These are phyloP conservation scores for Pseudomyrmex cubaensis DNA, from an alignment of 1,140 invertebrate genomes.

Conservation along the genomic window DNA sequence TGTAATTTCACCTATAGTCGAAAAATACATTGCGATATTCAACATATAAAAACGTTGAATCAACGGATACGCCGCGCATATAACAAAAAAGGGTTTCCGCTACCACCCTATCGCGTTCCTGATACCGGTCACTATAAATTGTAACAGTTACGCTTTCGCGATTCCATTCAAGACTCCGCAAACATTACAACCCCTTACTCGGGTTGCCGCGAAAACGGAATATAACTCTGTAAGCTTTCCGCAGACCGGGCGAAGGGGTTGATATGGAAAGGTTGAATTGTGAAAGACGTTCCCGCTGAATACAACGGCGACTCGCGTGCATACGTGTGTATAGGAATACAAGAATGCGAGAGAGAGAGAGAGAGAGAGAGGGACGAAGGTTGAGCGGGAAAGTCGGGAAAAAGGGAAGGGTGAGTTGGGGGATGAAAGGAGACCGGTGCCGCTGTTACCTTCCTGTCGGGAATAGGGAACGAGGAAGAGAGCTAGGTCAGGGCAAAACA, in stretches of 20 bases:
- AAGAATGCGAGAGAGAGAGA: not conserved
- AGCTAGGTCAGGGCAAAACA: conserved; percentile 77
- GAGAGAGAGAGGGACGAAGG: not conserved
- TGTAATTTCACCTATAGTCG: too few relatives aligned
- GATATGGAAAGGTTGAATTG: not conserved
- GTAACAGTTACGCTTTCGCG: conserved; percentile 60
- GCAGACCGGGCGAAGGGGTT: not conserved
- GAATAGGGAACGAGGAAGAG: conserved; percentile 60
- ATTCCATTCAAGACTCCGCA: conserved; percentile 44
- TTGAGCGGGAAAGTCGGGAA: conserved; percentile 18
- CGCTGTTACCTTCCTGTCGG: conserved; percentile 73
- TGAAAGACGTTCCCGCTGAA: conserved; percentile 12
- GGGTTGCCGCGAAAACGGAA: conserved; percentile 5
- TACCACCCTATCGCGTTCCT: conserved; percentile 12
- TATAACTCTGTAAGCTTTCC: conserved; percentile 42
- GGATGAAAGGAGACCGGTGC: conserved; percentile 69
- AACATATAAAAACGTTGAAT: conserved; percentile 24
- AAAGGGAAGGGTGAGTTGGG: conserved; percentile 31
- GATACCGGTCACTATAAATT: conserved; percentile 51
- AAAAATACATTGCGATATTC: conserved; percentile 1
- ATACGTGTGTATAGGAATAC: conserved; percentile 6
- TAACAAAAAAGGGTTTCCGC: conserved; percentile 42
- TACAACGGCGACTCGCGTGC: conserved; percentile 17
- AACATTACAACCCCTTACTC: conserved; percentile 28
- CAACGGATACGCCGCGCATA: conserved; percentile 15